A percentile compares a stretch with the other conserved stretches of the same genome.
phyloP scores from a whole-genome alignment of 2,797 vertebrate genomes.

The Erithacus rubecula region DNA sequence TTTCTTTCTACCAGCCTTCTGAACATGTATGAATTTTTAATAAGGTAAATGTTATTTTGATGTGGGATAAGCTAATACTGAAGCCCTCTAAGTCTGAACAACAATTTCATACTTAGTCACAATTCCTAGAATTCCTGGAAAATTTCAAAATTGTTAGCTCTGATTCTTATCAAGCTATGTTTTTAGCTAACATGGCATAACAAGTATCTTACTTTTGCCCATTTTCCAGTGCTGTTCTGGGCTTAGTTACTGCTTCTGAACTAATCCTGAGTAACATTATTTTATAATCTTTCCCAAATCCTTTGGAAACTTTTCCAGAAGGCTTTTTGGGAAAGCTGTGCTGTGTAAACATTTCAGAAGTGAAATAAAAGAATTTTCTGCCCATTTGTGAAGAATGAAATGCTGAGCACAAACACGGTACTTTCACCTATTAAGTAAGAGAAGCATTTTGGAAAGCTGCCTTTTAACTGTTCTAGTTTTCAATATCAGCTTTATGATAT shows the following conservation, averaged over 20 bases:
- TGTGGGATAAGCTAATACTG: background rate
- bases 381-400: background rate
- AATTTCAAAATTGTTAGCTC: background rate
- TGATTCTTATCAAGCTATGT: background rate
- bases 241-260: slow-evolving; percentile 13
- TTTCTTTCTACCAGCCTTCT: background rate
- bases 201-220: background rate
- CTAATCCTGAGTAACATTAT: slow-evolving; percentile 30
- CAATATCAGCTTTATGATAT: slow-evolving; percentile 13
- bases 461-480: slow-evolving; percentile 12
- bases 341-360: slow-evolving; percentile 23
- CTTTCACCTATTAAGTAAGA: background rate
- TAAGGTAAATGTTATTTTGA: background rate
- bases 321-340: slow-evolving; percentile 22
- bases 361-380: slow-evolving; percentile 22
- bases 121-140: slow-evolving; percentile 10
- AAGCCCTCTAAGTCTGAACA: background rate
- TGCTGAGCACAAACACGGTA: background rate
- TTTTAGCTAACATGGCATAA: background rate
- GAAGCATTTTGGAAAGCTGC: background rate
- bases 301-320: slow-evolving; percentile 11
- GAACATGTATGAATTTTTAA: background rate
- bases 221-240: slow-evolving; percentile 1
- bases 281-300: slow-evolving; percentile 28
- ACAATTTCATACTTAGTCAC: background rate